Evolutionary conservation across 2,113 vertebrate species (phyloP), one percentile per base, ranked within the genome.

Genomic region (Serinus canaria): DNA sequence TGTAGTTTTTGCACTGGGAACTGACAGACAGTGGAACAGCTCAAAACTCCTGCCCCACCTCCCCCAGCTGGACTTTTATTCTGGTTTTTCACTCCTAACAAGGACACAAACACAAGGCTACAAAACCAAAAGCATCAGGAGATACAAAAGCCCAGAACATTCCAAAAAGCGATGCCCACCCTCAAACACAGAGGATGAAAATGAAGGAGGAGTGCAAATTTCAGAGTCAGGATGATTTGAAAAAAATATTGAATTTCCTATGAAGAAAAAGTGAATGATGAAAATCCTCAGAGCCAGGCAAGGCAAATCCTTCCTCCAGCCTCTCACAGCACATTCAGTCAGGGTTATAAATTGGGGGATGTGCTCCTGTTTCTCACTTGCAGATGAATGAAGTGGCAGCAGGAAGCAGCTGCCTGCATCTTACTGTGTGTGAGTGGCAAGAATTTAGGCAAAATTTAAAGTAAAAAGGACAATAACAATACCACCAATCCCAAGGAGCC

Each of bases 121-220:
- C 37, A 69, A 80, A 64, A 66, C 8, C 33, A 73, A 83, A 85
- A 68, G 43, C 47, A 58, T 8, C 37, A 69, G 37, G 43, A 44
- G 56, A 27, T 3, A 30, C 0, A 12, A 19, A 63, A 55, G 44
- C 31, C 62, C 24, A 24, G 37, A 75, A 41, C 35, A n/a, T 27
- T 31, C n/a, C 50, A 55, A 72, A 46, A 63, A 18, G n/a, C 3
- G 7, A 70, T 24, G 33, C 6, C 33, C 41, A 41, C 19, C 69
- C 88, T 59, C n/a, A 70, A 41, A 25, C 3, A 50, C 47, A 17
- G 15, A 30, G 3, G 35, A 69, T 10, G 22, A 56, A 13, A 68
- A 1, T 0, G 1, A 50, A 74, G 59, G 6, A 59, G 30, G 3
- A 27, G 9, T 24, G 10, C 0, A 0, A 63, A 72, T 55, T 52